Evolutionary conservation across 2,113 vertebrate genomes (phyloP).

Genomic region (Sylvicapra grimmia): DNA sequence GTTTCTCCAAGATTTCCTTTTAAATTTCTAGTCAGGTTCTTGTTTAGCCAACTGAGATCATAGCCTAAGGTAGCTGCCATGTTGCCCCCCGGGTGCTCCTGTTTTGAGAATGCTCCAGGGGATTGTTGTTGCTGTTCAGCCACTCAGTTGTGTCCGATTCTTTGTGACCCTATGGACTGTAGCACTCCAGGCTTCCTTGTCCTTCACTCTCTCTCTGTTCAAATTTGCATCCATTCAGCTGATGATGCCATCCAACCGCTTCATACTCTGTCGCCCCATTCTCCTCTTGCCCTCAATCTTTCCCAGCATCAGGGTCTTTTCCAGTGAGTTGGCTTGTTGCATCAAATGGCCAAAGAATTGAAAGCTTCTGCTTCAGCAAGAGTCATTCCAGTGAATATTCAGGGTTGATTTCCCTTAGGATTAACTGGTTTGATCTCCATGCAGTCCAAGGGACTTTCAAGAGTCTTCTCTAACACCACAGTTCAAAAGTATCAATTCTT

Average conservation of each 20-base stretch:
- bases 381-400: too few relatives aligned
- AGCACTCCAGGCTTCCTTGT: background rate
- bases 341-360: too few relatives aligned
- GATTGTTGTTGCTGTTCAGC: rapidly evolving
- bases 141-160: background rate
- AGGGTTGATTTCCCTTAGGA: too few relatives aligned
- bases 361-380: too few relatives aligned
- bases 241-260: too few relatives aligned
- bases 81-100: background rate
- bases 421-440: too few relatives aligned
- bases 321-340: rapidly evolving
- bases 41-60: background rate
- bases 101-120: background rate
- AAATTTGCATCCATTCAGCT: background rate
- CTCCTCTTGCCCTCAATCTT: too few relatives aligned
- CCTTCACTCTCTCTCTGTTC: background rate
- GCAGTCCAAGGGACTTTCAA: too few relatives aligned
- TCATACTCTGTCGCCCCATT: too few relatives aligned
- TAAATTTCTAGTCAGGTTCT: background rate
- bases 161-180: background rate
- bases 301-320: too few relatives aligned
- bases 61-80: background rate
- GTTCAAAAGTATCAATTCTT: too few relatives aligned
- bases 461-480: too few relatives aligned
- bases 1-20: background rate